Conservation (phyloP, 2,113 vertebrate genomes). For the Riparia riparia region DNA sequence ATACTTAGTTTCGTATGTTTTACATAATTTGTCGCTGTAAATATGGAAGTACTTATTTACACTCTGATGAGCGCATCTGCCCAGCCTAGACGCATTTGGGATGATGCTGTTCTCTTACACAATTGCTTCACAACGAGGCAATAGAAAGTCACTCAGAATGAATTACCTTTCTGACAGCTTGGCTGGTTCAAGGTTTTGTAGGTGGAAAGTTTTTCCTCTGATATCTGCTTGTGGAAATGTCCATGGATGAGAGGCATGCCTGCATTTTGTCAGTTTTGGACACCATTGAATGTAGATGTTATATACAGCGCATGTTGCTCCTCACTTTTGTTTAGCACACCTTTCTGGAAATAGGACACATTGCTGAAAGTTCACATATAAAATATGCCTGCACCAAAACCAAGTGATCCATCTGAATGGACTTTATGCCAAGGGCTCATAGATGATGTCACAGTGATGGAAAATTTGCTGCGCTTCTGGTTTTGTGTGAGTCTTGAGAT, state of each 20-base stretch:
- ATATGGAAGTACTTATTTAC: background rate
- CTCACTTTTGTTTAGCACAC: background rate
- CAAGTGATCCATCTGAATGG: accelerated
- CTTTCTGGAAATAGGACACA: background rate
- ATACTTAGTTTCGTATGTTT: background rate
- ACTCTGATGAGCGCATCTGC: background rate
- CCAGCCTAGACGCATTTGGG: background rate
- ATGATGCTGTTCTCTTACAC: background rate
- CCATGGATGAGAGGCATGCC: accelerated
- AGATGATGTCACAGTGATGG: background rate
- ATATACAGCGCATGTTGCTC: background rate
- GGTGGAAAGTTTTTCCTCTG: background rate
- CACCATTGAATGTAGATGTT: background rate
- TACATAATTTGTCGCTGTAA: background rate
- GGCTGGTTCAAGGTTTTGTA: background rate
- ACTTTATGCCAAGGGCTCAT: background rate
- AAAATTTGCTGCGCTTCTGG: background rate
- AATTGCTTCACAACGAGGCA: background rate
- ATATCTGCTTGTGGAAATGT: background rate
- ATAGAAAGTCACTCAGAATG: background rate
- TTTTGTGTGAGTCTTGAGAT: background rate
- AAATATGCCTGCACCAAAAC: background rate
- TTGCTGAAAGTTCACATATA: background rate
- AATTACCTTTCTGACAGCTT: background rate
- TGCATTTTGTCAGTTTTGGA: background rate